Conservation (phyloP, 2,797 vertebrate species). For the Lepilemur septentrionalis region DNA sequence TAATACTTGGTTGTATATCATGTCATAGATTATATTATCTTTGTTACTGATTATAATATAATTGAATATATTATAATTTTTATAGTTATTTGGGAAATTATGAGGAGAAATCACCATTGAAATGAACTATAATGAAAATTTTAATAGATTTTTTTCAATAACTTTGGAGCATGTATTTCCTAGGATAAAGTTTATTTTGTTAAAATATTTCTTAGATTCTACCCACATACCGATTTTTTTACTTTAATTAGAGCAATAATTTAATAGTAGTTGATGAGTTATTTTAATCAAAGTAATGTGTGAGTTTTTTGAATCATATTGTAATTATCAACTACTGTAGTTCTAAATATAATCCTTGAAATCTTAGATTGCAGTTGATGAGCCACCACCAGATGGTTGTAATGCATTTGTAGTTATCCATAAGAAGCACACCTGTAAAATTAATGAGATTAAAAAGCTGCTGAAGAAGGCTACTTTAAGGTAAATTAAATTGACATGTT, state of each 20-base stretch:
- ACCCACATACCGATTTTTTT: constrained; percentile 31
- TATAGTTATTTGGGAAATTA: neutral
- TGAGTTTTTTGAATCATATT: constrained; percentile 73
- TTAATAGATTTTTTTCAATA: constrained; percentile 1
- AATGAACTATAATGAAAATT: neutral
- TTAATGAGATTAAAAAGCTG: constrained; percentile 95
- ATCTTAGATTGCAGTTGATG: constrained; percentile 94
- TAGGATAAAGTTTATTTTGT: constrained; percentile 36
- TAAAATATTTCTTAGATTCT: constrained; percentile 44
- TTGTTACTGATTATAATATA: constrained; percentile 1
- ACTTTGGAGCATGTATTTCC: constrained; percentile 4
- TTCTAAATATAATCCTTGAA: constrained; percentile 82
- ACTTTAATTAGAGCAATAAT: constrained; percentile 76
- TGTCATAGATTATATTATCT: constrained; percentile 19
- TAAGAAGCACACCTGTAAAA: constrained; percentile 92
- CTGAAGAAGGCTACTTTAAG: constrained; percentile 93
- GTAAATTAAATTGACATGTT: constrained; percentile 79
- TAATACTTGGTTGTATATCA: neutral
- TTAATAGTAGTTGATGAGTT: constrained; percentile 76
- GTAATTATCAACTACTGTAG: constrained; percentile 75
- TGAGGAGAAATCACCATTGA: neutral
- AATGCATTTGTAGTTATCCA: constrained; percentile 94
- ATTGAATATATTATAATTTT: constrained; percentile 7
- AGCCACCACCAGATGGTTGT: constrained; percentile 93
- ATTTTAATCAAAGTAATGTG: constrained; percentile 81